These are phyloP conservation scores for Ophioninae sp. DNA, from an alignment of 2,888 invertebrate genomes.

Conservation along the genomic window DNA sequence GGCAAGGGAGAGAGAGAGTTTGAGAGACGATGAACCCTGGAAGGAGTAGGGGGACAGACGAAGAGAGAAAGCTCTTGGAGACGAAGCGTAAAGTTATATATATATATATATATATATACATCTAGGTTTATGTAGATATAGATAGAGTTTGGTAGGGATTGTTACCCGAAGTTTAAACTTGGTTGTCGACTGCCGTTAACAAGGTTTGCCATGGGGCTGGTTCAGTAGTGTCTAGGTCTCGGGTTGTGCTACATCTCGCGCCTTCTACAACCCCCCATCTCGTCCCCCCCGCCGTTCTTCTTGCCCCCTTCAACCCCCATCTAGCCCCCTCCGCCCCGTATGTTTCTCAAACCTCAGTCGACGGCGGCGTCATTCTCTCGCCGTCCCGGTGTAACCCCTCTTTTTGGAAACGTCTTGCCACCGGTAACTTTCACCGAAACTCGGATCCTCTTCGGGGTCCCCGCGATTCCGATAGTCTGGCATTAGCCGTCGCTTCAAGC, in stretches of 20 bases:
- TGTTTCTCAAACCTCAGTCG: conserved; percentile 53
- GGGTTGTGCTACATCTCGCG: conserved; percentile 78
- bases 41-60: conserved; percentile 60
- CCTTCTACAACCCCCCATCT: conserved; percentile 44
- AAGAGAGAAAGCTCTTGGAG: conserved; percentile 63
- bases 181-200: conserved; percentile 81
- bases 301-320: conserved; percentile 1
- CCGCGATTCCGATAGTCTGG: conserved; percentile 51
- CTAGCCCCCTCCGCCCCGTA: conserved; percentile 47
- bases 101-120: conserved; percentile 37
- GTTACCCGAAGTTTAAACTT: conserved; percentile 81
- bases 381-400: conserved; percentile 26
- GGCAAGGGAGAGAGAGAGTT: conserved; percentile 38
- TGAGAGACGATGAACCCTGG: conserved; percentile 59
- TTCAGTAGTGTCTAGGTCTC: conserved; percentile 81
- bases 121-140: conserved; percentile 41
- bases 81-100: conserved; percentile 47
- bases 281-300: conserved; percentile 25
- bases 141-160: conserved; percentile 75
- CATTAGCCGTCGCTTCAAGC: conserved; percentile 50
- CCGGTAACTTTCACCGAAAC: conserved; percentile 26
- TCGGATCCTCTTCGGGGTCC: conserved; percentile 13
- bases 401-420: conserved; percentile 57
- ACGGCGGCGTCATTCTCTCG: conserved; percentile 40
- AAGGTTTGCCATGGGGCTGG: conserved; percentile 80